Evolutionary conservation across 2,113 vertebrate species (phyloP), one percentile per base, ranked within the genome.

Genomic region (Tinamus guttatus): DNA sequence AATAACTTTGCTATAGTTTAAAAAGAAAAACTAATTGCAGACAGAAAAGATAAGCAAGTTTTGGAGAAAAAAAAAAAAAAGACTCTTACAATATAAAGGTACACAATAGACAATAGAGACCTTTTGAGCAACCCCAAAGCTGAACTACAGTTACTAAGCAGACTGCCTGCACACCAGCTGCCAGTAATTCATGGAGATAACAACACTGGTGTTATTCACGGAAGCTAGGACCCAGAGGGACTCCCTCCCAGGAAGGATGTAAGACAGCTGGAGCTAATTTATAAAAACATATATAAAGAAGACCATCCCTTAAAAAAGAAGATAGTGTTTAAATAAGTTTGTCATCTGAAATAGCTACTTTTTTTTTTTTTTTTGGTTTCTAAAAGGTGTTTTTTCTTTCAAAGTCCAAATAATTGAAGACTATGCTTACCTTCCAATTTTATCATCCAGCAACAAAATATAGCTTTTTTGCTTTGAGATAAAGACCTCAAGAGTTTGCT

Each of bases 71-170:
- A 1, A 2, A 15, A 62, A 56, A 79, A 28, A 36, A 43, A 43
- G 15, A 43, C 11, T 12, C 11, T 41, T 41, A 41, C 10, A 43
- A 15, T 43, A 43, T 43, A 43, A 5, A 43, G 43, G 15, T 43
- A 43, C 2, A 2, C 13, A 4, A 24, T 15, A 77, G 5, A 49
- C 43, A 69, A 17, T 14, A 52, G 5, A 45, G 8, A 81, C 7
- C 13, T 77, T 56, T 8, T 13, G 0, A 6, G 5, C 4, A 65
- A 19, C 27, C 32, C 0, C 0, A 51, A 56, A 5, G 5, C 4
- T 32, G 27, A 11, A 70, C 3, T 10, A 56, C 18, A 67, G 13
- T 15, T 47, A 25, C 6, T 11, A 15, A 56, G 24, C 14, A 11
- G 34, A 11, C 7, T 32, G 13, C 62, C 17, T 11, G 16, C 27